Percentiles rank a stretch among this genome's conserved stretches.
Conservation (phyloP, 2,113 vertebrate species). For the Rhegmatorhina hoffmannsi region DNA sequence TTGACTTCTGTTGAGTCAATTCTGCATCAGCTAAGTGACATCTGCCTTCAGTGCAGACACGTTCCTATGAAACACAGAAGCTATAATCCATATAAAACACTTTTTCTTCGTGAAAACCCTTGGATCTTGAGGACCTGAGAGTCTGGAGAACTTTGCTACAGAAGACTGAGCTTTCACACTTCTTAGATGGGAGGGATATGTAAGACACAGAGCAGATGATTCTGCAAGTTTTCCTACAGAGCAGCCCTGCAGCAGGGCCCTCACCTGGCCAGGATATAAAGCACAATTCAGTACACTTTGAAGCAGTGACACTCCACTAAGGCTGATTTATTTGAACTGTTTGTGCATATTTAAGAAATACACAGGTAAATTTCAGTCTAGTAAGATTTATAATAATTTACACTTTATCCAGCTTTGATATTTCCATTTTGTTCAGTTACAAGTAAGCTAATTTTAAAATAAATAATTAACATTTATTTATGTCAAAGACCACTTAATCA, state of each 20-base stretch:
- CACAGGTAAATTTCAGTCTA: neutral
- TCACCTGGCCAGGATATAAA: neutral
- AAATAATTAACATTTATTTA: neutral
- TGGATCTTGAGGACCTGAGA: neutral
- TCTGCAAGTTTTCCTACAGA: neutral
- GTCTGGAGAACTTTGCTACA: neutral
- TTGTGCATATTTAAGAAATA: neutral
- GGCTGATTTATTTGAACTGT: neutral
- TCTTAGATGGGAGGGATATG: neutral
- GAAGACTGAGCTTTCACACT: neutral
- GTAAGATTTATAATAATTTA: neutral
- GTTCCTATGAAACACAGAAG: neutral
- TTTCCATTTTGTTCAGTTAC: neutral
- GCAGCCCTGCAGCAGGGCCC: neutral
- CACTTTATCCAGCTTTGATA: neutral
- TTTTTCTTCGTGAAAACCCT: neutral
- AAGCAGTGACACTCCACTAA: neutral
- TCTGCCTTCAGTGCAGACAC: neutral
- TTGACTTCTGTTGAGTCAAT: neutral
- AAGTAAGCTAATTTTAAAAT: neutral
- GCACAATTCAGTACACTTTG: neutral
- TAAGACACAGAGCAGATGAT: neutral
- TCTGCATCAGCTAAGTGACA: neutral
- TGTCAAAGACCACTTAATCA: neutral
- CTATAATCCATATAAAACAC: neutral